phyloP scores from a whole-genome alignment of 2,113 vertebrate species.

The Tauraco erythrolophus region DNA sequence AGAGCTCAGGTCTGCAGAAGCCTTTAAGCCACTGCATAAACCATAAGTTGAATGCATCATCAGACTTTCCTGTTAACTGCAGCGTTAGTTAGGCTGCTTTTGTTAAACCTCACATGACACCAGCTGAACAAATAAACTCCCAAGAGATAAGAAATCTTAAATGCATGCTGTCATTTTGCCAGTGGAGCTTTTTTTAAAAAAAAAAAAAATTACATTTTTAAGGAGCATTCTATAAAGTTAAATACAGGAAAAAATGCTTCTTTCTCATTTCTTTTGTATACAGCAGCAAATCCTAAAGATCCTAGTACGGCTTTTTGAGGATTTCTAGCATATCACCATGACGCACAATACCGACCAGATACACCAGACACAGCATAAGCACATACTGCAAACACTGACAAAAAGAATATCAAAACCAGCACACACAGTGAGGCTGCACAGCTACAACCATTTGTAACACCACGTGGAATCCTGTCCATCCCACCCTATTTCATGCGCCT shows the following conservation, averaged over 20 bases:
- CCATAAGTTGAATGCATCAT: not conserved
- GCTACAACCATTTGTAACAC: not conserved
- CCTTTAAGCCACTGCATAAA: not conserved
- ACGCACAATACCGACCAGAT: not conserved
- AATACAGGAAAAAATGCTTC: not conserved
- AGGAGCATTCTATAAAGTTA: not conserved
- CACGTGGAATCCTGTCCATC: not conserved
- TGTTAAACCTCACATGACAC: not conserved
- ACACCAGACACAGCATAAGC: not conserved
- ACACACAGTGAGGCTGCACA: not conserved
- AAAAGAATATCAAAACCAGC: rapidly evolving
- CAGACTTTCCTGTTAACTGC: not conserved
- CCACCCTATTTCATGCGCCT: not conserved
- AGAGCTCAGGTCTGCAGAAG: not conserved
- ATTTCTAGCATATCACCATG: not conserved
- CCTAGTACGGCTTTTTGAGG: not conserved
- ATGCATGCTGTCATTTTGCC: not conserved
- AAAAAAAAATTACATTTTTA: not conserved
- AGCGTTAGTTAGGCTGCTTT: not conserved
- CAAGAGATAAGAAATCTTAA: not conserved
- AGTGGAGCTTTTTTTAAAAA: not conserved
- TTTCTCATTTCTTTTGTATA: not conserved
- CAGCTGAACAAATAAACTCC: not conserved
- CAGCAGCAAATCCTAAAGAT: not conserved
- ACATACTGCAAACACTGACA: not conserved